A percentile compares a stretch with the other conserved stretches of the same genome.
Conservation (phyloP, 23 tunicate genomes). For the Ascidia mentula region DNA sequence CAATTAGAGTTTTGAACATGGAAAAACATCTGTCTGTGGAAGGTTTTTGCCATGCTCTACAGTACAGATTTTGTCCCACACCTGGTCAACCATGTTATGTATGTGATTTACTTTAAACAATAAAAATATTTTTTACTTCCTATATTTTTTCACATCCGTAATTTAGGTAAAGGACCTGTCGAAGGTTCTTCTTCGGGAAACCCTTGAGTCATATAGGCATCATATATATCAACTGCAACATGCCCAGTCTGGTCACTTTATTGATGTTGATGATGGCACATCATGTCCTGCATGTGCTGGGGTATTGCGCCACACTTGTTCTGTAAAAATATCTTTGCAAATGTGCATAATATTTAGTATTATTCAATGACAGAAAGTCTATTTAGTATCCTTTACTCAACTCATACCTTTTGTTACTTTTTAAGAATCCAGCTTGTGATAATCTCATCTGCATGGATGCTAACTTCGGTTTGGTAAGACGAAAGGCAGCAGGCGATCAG, state of each 20-base stretch:
- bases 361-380: too few species aligned
- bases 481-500: slow-evolving; percentile 1
- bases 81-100: not conserved
- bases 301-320: not conserved
- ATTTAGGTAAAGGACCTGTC: not conserved
- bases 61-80: too few species aligned
- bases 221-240: not conserved
- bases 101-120: not conserved
- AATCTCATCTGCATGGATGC: slow-evolving; percentile 1
- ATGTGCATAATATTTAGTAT: not conserved
- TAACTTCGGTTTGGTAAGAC: not conserved
- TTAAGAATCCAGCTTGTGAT: not conserved
- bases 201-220: not conserved
- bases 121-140: not conserved
- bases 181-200: not conserved
- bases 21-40: not conserved
- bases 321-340: not conserved
- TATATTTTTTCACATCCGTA: not conserved
- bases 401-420: not conserved
- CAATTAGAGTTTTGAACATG: not conserved
- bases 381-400: too few species aligned
- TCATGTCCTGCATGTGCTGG: not conserved
- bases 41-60: not conserved
- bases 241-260: not conserved
- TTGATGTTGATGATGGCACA: not conserved